Evolutionary conservation across 1,140 invertebrate species (phyloP), one percentile per base, ranked within the genome.

Genomic region (Microplitis demolitor): DNA sequence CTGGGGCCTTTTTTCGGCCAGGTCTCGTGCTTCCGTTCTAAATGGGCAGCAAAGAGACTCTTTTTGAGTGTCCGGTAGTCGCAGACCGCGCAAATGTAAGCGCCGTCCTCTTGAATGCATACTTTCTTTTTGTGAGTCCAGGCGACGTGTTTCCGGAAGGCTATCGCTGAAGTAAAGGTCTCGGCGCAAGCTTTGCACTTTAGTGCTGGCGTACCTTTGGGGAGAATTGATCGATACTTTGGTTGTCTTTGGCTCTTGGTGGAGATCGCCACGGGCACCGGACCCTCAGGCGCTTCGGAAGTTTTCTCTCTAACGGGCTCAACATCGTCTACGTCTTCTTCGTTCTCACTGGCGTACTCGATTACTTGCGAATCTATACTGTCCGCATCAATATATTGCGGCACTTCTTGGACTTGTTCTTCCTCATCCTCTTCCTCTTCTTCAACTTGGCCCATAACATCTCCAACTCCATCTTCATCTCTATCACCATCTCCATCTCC

Each of bases 51-150:
- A 24, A 87, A 87, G 0, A 79, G 69, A 8, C 74, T 80, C 54
- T 87, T 87, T 50, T 85, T 87, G 3, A 72, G 4, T 0, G 82
- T 86, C n/a, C 80, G 74, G 58, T 82, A 87, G 34, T 86, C 86
- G 63, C 86, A 87, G 0, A 87, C 80, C 0, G 85, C 80, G 58
- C 86, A 87, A 2, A 87, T 77, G 56, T 82, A 87, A 3, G 74
- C 64, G 0, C 82, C 83, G 4, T 80, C 76, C 4, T 87, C 84
- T 24, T 84, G 83, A 4, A 87, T 80, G 69, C 81, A 87, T 0
- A 86, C 76, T 62, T 86, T 87, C 51, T 84, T 84, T 58, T 83
- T 84, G 72, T 86, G 86, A 0, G 77, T 83, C 83, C 84, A 86
- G 0, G 86, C 84, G 0, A 87, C 83, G 74, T 88, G 87, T 11